Conservation (phyloP, 92 coral and sea anemone genomes). For the Pocillopora meandrina region DNA sequence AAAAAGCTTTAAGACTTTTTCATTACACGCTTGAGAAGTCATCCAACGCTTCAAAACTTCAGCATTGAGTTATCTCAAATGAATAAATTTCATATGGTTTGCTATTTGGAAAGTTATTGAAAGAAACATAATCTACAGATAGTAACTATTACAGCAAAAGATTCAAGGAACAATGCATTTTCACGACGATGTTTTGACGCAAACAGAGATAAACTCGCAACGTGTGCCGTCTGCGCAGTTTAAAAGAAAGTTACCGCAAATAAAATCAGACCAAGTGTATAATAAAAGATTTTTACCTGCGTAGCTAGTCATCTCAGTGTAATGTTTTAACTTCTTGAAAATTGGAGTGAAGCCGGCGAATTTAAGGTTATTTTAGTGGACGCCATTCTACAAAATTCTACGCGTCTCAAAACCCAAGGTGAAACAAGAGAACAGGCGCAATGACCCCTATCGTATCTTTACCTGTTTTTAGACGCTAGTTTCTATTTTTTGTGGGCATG, state of each 20-base stretch:
- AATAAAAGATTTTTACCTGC: background rate
- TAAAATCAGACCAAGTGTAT: too few relatives aligned
- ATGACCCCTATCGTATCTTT: too few relatives aligned
- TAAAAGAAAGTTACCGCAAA: too few relatives aligned
- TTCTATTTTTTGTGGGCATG: background rate
- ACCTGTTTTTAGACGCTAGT: constrained; percentile 1
- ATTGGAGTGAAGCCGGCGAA: background rate
- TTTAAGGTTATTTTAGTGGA: background rate
- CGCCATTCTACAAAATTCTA: background rate
- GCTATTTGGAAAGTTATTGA: background rate
- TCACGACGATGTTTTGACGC: too few relatives aligned
- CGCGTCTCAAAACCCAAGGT: constrained; percentile 7
- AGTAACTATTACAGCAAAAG: too few relatives aligned
- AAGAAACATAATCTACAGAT: background rate
- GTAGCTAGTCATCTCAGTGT: background rate
- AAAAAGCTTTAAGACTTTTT: too few relatives aligned
- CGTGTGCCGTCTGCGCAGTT: too few relatives aligned
- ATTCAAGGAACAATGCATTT: too few relatives aligned
- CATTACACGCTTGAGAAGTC: too few relatives aligned
- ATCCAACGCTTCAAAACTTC: background rate
- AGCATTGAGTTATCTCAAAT: too few relatives aligned
- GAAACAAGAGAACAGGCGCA: background rate
- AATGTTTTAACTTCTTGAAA: background rate
- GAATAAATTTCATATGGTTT: background rate
- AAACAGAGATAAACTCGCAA: too few relatives aligned